phyloP scores from a whole-genome alignment of 2,113 vertebrate species.

The Pelusios castaneus region DNA sequence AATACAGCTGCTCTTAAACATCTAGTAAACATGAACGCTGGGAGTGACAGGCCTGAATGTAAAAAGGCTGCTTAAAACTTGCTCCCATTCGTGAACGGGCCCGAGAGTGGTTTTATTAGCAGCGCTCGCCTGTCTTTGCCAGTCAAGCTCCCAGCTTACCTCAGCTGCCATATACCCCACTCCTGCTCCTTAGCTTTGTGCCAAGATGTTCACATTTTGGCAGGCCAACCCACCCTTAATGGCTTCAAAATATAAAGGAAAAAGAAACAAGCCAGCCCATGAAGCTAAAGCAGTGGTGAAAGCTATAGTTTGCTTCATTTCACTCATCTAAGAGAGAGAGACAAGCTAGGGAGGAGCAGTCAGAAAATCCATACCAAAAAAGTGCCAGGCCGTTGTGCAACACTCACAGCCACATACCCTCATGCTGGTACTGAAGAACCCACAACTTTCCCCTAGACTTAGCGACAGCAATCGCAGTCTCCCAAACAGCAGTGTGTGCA shows the following conservation, averaged over 20 bases:
- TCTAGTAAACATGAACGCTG: neutral
- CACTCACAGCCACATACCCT: too few relatives aligned
- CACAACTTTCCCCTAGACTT: too few relatives aligned
- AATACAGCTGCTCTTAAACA: fast-evolving
- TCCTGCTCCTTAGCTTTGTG: neutral
- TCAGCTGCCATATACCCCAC: neutral
- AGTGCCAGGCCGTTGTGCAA: too few relatives aligned
- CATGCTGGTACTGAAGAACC: too few relatives aligned
- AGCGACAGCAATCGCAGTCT: too few relatives aligned
- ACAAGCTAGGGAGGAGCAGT: too few relatives aligned
- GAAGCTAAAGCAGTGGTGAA: neutral
- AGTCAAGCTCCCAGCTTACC: neutral
- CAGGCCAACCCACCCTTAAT: neutral
- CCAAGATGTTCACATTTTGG: neutral
- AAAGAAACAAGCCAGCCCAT: neutral
- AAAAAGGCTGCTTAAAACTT: neutral
- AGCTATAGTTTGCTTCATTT: too few relatives aligned
- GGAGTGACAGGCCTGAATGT: fast-evolving
- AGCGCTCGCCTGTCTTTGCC: neutral
- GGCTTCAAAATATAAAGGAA: neutral
- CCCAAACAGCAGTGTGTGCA: too few relatives aligned
- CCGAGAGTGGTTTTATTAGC: neutral
- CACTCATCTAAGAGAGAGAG: too few relatives aligned
- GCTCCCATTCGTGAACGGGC: neutral
- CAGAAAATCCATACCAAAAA: too few relatives aligned